A percentile compares a stretch with the other conserved stretches of the same genome.
Evolutionary conservation across 1,140 invertebrate species (phyloP).

Genomic region (Magallana angulata): DNA sequence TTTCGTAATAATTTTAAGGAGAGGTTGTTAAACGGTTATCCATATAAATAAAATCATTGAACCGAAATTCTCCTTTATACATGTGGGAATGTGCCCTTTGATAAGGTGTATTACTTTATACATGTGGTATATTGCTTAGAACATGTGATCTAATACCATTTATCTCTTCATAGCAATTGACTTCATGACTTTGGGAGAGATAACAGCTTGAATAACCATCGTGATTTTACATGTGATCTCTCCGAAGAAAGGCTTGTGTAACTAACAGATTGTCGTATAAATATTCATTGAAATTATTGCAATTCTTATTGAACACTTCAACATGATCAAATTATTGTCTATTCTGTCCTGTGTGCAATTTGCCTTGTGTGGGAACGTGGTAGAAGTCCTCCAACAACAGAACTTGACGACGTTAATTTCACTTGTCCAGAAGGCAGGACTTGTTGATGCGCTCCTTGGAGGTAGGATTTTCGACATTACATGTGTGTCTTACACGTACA

Average conservation of each 20-base stretch:
- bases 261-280: neutral
- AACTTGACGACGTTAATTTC: constrained; percentile 47
- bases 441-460: constrained; percentile 36
- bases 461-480: constrained; percentile 7
- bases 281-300: neutral
- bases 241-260: neutral
- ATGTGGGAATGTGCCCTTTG: too few relatives aligned
- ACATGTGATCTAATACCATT: too few relatives aligned
- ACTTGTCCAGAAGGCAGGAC: constrained; percentile 54
- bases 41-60: too few relatives aligned
- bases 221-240: neutral
- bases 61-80: too few relatives aligned
- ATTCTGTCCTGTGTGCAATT: neutral
- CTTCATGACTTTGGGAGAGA: neutral
- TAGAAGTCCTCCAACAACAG: constrained; percentile 42
- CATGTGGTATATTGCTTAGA: too few relatives aligned
- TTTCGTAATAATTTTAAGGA: too few relatives aligned
- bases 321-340: constrained; percentile 39
- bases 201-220: neutral
- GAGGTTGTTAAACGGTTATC: too few relatives aligned
- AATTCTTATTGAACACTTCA: neutral
- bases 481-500: too few relatives aligned
- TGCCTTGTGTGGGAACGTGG: constrained; percentile 32
- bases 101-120: too few relatives aligned
- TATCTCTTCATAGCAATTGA: too few relatives aligned